Evolutionary conservation across 2,797 vertebrate genomes (phyloP), one percentile per base, ranked within the genome.

Genomic region (Pogoniulus pusillus): DNA sequence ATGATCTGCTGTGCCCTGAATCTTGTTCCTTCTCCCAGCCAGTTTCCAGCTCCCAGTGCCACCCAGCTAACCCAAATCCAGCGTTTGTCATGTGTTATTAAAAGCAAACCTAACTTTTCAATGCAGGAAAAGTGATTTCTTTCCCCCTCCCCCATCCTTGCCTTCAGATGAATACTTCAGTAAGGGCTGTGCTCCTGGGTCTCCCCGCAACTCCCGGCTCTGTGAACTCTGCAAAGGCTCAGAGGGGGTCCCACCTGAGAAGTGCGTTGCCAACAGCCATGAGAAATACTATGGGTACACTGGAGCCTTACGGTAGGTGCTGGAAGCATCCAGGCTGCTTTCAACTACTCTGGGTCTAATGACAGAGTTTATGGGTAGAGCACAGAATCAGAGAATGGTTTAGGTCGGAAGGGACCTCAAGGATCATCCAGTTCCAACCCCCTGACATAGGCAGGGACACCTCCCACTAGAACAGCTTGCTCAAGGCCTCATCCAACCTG

Each of bases 161-260:
- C 55, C 32, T 74, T 27, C 89, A 96, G 95, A 93, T 35, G 94
- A 94, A 72, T 96, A 91, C 69, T 96, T 96, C 92, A 94, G 75
- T 0, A 23, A 77, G 69, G 47, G 95, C 78, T 96, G 95, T 43
- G 95, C 95, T 62, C 95, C 95, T 0, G 95, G 95, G 1, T 91
- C 95, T 74, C 86, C 92, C 69, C 65, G 41, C 3, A 84, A 3
- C 22, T 96, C 95, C 29, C 95, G 93, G 4, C 94, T 96, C 5
- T 96, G 95, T 72, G 14, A 24, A 7, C 95, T 96, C 43, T 96
- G 95, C 93, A 32, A 91, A 75, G 95, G 95, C 54, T 95, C 94
- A 0, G 95, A 82, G 1, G 20, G 75, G 1, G 32, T 95, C 14
- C 85, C 71, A 0, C 76, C 78, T 0, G 94, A 94, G 83, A 93